Evolutionary conservation across 2,797 vertebrate genomes (phyloP).

Genomic region (Adelosebastes latens): DNA sequence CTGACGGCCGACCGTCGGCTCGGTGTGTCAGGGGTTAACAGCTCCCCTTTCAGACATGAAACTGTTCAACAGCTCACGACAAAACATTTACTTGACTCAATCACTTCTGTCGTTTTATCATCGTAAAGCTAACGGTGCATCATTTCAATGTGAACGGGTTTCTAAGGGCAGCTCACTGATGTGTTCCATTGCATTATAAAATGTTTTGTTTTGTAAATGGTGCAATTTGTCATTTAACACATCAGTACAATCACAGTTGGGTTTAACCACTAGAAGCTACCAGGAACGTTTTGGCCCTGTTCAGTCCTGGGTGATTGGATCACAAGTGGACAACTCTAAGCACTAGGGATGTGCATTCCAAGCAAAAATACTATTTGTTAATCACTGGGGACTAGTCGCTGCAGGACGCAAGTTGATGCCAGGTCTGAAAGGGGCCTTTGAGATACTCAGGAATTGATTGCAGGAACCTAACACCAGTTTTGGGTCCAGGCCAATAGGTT

Average conservation of each 20-base stretch:
- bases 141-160: neutral
- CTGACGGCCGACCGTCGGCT: too few species aligned
- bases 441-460: neutral
- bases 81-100: neutral
- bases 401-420: too few species aligned
- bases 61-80: neutral
- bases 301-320: too few species aligned
- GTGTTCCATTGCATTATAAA: neutral
- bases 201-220: neutral
- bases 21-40: too few species aligned
- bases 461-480: neutral
- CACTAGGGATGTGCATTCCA: too few species aligned
- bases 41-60: neutral
- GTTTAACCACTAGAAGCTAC: neutral
- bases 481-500: neutral
- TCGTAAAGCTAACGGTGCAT: neutral
- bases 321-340: too few species aligned
- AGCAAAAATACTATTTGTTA: rapidly evolving
- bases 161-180: neutral
- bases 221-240: neutral
- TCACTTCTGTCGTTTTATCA: neutral
- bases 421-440: neutral
- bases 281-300: neutral
- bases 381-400: too few species aligned
- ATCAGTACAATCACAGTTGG: too few species aligned